Base-by-base conservation (phyloP, 2,113 vertebrate genomes). In the Candoia aspera region DNA sequence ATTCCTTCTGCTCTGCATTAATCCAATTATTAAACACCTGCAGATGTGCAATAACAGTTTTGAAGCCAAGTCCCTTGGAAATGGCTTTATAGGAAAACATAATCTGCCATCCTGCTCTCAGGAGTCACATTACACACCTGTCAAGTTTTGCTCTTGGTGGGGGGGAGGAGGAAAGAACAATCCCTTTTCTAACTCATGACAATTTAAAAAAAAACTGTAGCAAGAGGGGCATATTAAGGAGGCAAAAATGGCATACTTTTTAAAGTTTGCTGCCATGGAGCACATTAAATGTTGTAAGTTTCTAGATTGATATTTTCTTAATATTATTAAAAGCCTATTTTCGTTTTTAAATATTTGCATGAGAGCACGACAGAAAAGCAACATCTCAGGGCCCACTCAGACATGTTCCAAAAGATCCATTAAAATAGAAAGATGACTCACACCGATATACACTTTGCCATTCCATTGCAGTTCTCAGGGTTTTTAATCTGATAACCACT, bases 1-100 rank as follows among this genome's bases (percentile, higher is more conserved):
- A 98, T 98, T 98, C 98, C 98, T 98, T 96, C 97, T 96, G 96
- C 97, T 98, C 97, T 97, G 96, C 97, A 98, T 98, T 98, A 98
- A 98, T 99, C 98, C 98, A 98, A 98, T 98, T 98, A 98, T 97
- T 97, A 98, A 98, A 98, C 98, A 99, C 98, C 98, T 98, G 98
- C 98, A 98, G 98, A 98, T 98, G 97, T 98, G 98, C 96, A 98
- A 98, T 98, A 98, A 98, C 97, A 98, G 96, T 98, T 96, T 94
- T 96, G 94, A 95, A 98, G 98, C 98, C 98, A 98, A 98, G 96
- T 97, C 95, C 95, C 95, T 97, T 96, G 98, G 98, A 97, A 97
- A 97, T 94, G 96, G 97, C 97, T 98, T 98, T 97, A 96, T 94
- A 97, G 97, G 96, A 96, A 95, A 98, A 97, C 97, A 97, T 97